These are phyloP conservation scores for Lagothrix lagotricha DNA, from an alignment of 2,797 vertebrate genomes.

Conservation along the genomic window DNA sequence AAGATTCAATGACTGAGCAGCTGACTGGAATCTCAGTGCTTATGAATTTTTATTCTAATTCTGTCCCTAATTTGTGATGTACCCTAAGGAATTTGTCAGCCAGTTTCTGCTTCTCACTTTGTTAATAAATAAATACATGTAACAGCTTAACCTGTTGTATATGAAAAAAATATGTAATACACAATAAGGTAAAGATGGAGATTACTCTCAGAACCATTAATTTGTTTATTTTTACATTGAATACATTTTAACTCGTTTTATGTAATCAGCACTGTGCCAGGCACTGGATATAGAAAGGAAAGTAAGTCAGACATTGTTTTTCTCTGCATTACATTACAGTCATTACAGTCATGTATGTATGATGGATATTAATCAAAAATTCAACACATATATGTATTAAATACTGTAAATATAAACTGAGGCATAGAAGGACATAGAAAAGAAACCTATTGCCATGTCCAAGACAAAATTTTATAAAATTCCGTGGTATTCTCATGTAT, in stretches of 20 bases:
- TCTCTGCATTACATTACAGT: background rate
- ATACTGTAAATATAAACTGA: background rate
- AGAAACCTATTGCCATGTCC: background rate
- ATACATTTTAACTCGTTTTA: background rate
- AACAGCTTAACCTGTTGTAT: background rate
- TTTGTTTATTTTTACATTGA: background rate
- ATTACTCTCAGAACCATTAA: background rate
- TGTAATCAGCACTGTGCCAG: background rate
- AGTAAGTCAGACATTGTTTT: background rate
- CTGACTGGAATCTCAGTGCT: constrained; percentile 43
- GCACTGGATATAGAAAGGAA: background rate
- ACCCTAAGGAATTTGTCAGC: constrained; percentile 36
- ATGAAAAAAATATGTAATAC: background rate
- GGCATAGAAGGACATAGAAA: background rate
- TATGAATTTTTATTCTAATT: constrained; percentile 42
- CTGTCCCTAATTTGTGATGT: constrained; percentile 36
- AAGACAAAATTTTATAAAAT: background rate
- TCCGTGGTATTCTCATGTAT: background rate
- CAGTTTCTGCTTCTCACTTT: background rate
- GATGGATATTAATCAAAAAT: background rate
- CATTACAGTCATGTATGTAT: background rate
- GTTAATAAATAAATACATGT: background rate
- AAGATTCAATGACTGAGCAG: constrained; percentile 54
- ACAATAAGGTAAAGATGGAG: background rate
- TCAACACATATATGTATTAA: background rate